Base-by-base conservation (phyloP, 1,140 invertebrate genomes). In the Notospermus geniculatus region DNA sequence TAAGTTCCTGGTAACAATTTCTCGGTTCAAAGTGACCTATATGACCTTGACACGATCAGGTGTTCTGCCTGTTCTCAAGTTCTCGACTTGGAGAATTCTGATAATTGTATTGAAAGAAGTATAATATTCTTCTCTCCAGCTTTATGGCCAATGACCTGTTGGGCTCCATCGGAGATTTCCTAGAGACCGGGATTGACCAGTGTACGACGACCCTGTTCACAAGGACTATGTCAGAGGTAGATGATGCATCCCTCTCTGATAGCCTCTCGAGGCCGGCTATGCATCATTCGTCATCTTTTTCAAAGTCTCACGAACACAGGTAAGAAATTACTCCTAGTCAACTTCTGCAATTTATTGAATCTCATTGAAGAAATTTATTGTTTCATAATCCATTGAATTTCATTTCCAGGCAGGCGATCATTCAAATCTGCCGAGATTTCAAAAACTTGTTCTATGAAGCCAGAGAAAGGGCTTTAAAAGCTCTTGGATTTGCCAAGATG, bases 371-470 rank as follows among this genome's bases (percentile, higher is more conserved):
- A n/a, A n/a, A n/a, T n/a, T n/a, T n/a, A n/a, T n/a, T n/a, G n/a
- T n/a, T n/a, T n/a, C 32, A 4, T 1, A 52, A 41, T 15, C n/a
- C 55, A 22, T 63, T 59, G 23, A 59, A 62, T 45, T 54, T 65
- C 39, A 59, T 41, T 69, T 78, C 13, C 68, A 84, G 86, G 70
- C 84, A 87, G 70, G 77, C 83, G 57, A 82, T 90, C 61, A 87
- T 91, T 71, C 83, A 85, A 50, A 82, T 90, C 36, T 91, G 90
- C 63, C 85, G 92, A 41, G 87, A 89, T 65, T 87, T 90, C 70
- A 92, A 93, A 80, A 83, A 84, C 57, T 80, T 92, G 66, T 91
- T 92, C 71, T 88, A 88, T 56, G 86, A 88, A 68, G 88, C 89
- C 66, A 84, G 90, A n/a, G 91, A 94, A 69, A 85, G 87, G 64